phyloP scores from a whole-genome alignment of 2,888 invertebrate genomes.

The Metopia argyrocephala region DNA sequence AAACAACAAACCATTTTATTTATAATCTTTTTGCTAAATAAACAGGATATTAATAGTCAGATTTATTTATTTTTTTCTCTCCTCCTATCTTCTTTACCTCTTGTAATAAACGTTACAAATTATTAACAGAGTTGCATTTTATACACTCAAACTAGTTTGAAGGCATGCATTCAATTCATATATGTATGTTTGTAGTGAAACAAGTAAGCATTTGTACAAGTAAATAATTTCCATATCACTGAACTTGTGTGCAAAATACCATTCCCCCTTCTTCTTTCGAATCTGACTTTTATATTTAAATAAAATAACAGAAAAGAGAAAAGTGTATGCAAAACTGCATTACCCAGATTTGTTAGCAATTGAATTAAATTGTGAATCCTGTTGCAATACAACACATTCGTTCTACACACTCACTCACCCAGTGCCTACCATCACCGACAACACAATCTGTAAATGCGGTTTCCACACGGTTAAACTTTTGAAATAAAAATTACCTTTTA shows the following conservation, averaged over 20 bases:
- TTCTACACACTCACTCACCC: not conserved
- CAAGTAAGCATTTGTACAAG: too few species aligned
- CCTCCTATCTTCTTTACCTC: not conserved
- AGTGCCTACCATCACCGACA: slow-evolving; percentile 2
- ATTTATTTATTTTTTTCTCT: not conserved
- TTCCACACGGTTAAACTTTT: slow-evolving; percentile 64
- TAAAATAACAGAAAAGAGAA: not conserved
- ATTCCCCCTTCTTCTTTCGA: slow-evolving; percentile 44
- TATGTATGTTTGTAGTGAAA: slow-evolving; percentile 42
- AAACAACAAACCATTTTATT: slow-evolving; percentile 38
- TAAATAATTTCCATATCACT: slow-evolving; percentile 78
- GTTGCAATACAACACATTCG: slow-evolving; percentile 35
- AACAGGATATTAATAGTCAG: slow-evolving; percentile 45
- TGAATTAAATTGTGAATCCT: slow-evolving; percentile 54
- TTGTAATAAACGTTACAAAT: slow-evolving; percentile 9
- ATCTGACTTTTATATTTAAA: not conserved
- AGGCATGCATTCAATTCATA: not conserved
- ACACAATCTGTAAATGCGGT: slow-evolving; percentile 41
- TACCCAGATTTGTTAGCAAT: slow-evolving; percentile 37
- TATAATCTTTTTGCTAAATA: slow-evolving; percentile 34
- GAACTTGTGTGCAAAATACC: slow-evolving; percentile 75
- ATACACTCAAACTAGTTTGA: slow-evolving; percentile 14
- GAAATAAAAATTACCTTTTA: slow-evolving; percentile 60
- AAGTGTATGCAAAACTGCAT: slow-evolving; percentile 19
- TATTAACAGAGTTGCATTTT: slow-evolving; percentile 41